Base-by-base conservation (phyloP, 2,888 invertebrate species). In the Taphrorychus bicolor region DNA sequence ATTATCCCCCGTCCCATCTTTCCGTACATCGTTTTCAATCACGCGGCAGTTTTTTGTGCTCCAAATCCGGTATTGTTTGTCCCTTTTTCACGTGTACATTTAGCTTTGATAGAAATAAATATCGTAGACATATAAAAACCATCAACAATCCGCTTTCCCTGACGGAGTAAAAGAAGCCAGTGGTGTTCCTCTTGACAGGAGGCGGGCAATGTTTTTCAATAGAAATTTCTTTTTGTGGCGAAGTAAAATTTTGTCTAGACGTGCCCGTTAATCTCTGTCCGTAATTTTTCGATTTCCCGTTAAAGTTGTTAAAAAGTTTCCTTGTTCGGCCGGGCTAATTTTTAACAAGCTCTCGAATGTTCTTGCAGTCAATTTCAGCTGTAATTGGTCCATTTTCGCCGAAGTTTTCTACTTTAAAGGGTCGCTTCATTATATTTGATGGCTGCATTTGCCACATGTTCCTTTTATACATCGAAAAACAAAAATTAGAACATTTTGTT, bases 291-390 rank as follows among this genome's bases (percentile, higher is more conserved):
- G 24, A 54, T 24, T 54, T 54, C 54, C 54, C 16, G 54, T 16
- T 54, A 23, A 54, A 54, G 32, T 32, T 14, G 32, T 17, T 32
- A 54, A 54, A 51, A 54, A 54, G 54, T 54, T 54, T 54, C 18
- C 54, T 54, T 54, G 32, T 24, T 32, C 32, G 32, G 18, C 52
- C 4, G 17, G 22, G 5, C 51, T 21, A 54, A 54, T 32, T 54
- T 54, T 54, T 24, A 54, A 54, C 32, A 54, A 54, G 24, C 52
- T 52, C 52, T 52, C 22, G 52, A 52, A 21, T 32, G 54, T 24
- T 54, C 54, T 54, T 32, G 32, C 16, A 23, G 17, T 32, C 54
- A 54, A 54, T 54, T 54, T 32, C n/a, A 23, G 17, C 23, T 54
- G 24, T 54, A 54, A 54, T 54, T 54, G 54, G 54, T n/a, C 32